Percentiles rank a stretch among this genome's conserved stretches.
Evolutionary conservation across 1,140 invertebrate species (phyloP).

Genomic region (Microplitis demolitor): DNA sequence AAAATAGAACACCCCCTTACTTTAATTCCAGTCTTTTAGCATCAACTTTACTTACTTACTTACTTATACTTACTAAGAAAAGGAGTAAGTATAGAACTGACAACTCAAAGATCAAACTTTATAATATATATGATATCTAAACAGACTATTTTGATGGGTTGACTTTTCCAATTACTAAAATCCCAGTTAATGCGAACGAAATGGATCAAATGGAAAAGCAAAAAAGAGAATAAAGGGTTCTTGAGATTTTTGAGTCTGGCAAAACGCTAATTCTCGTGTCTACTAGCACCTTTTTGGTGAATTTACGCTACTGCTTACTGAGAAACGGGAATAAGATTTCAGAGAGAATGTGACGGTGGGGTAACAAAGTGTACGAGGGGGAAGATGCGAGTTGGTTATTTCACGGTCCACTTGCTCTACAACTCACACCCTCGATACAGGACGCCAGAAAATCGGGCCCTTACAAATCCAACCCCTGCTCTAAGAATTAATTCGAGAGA

Average conservation of each 20-base stretch:
- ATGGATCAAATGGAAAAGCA: too few relatives aligned
- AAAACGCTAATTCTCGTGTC: too few relatives aligned
- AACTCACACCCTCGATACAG: constrained; percentile 50
- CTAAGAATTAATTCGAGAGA: constrained; percentile 63
- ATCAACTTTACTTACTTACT: not conserved
- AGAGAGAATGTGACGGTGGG: constrained; percentile 17
- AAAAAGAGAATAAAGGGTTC: too few relatives aligned
- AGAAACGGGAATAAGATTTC: constrained; percentile 29
- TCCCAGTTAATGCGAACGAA: too few relatives aligned
- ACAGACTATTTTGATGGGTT: too few relatives aligned
- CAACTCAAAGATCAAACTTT: too few relatives aligned
- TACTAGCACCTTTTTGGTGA: constrained; percentile 10
- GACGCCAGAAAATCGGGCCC: constrained; percentile 16
- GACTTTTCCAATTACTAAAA: too few relatives aligned
- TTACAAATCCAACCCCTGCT: constrained; percentile 53
- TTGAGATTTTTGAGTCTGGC: not conserved
- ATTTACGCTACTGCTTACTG: constrained; percentile 45
- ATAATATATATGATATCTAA: too few relatives aligned
- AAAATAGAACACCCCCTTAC: constrained; percentile 7
- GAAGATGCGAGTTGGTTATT: constrained; percentile 59
- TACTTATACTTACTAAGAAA: not conserved
- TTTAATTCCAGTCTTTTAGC: not conserved
- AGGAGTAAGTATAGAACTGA: too few relatives aligned
- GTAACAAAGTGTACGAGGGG: constrained; percentile 36
- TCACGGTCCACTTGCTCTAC: constrained; percentile 58